phyloP scores from a whole-genome alignment of 1,140 invertebrate genomes.

The Megalonaias nervosa region DNA sequence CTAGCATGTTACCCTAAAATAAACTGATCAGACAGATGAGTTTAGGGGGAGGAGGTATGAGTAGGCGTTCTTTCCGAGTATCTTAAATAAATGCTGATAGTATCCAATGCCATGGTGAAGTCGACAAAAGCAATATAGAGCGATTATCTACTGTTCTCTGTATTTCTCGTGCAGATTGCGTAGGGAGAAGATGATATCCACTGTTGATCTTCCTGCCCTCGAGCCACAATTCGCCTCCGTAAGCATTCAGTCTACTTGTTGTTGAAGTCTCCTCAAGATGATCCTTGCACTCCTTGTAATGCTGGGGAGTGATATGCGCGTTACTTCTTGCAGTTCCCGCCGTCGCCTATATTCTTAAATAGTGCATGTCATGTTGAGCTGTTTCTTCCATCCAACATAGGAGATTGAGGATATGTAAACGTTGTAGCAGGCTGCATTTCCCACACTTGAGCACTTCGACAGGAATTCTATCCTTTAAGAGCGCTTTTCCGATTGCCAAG shows the following conservation, averaged over 20 bases:
- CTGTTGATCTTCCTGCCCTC: slow-evolving; percentile 21
- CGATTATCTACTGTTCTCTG: slow-evolving; percentile 30
- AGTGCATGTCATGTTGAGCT: slow-evolving; percentile 34
- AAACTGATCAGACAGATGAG: slow-evolving; percentile 12
- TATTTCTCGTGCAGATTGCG: slow-evolving; percentile 43
- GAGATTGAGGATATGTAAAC: too few relatives aligned
- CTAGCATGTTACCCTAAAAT: too few relatives aligned
- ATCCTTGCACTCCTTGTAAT: slow-evolving; percentile 29
- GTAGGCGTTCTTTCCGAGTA: slow-evolving; percentile 27
- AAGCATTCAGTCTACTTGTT: background rate
- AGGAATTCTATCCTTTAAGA: too few relatives aligned
- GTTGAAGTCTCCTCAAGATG: background rate
- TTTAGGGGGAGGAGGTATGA: too few relatives aligned
- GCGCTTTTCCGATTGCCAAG: too few relatives aligned
- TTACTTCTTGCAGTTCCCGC: slow-evolving; percentile 47
- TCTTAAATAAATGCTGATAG: slow-evolving; percentile 15
- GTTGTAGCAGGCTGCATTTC: too few relatives aligned
- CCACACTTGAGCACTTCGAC: background rate
- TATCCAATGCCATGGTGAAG: slow-evolving; percentile 8
- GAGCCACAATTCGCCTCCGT: slow-evolving; percentile 43
- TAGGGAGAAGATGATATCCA: slow-evolving; percentile 43
- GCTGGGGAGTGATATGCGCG: slow-evolving; percentile 39
- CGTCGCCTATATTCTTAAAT: slow-evolving; percentile 44
- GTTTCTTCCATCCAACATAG: background rate
- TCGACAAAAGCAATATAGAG: slow-evolving; percentile 42